phyloP scores from a whole-genome alignment of 2,888 invertebrate species.

The Drosophila villosipedis region DNA sequence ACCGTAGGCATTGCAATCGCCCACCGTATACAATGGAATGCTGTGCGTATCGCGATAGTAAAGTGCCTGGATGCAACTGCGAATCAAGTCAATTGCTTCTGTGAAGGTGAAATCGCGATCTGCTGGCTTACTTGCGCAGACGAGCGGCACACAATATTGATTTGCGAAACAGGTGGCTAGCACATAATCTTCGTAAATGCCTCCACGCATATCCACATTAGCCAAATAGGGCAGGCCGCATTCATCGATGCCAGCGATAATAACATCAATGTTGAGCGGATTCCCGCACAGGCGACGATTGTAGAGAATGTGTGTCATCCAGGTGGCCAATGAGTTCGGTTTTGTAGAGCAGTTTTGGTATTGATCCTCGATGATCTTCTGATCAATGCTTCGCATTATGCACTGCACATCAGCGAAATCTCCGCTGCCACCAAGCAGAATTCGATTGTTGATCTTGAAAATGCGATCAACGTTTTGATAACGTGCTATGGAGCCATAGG shows the following conservation, averaged over 20 bases:
- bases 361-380: background rate
- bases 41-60: background rate
- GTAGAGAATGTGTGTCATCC: background rate
- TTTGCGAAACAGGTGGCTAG: slow-evolving; percentile 3
- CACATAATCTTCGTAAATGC: background rate
- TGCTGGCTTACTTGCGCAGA: background rate
- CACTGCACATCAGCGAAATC: background rate
- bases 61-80: slow-evolving; percentile 1
- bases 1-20: background rate
- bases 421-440: background rate
- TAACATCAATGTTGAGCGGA: background rate
- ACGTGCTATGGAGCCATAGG: background rate
- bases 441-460: background rate
- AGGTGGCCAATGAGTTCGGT: background rate
- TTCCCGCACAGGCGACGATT: background rate
- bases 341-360: background rate
- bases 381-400: background rate
- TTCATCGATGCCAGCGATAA: slow-evolving; percentile 4
- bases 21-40: background rate
- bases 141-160: background rate
- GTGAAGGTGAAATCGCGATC: background rate
- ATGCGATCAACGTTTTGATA: slow-evolving; percentile 1
- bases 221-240: background rate
- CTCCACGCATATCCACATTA: background rate
- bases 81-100: background rate